phyloP scores from a whole-genome alignment of 1,140 invertebrate species.

The Cyphomyrmex costatus region DNA sequence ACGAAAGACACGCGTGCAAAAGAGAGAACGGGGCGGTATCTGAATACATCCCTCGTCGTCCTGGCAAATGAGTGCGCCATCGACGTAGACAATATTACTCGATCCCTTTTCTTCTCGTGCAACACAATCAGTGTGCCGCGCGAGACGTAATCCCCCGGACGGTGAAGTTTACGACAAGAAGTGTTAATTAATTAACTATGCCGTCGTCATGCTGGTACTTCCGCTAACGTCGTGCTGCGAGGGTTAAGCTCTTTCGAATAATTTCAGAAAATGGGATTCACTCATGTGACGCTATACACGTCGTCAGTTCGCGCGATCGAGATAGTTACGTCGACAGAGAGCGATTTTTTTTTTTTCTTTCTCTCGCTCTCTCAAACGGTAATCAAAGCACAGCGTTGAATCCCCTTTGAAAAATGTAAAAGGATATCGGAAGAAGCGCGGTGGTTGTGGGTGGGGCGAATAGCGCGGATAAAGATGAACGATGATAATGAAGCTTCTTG shows the following conservation, averaged over 20 bases:
- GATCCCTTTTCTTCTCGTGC: slow-evolving; percentile 34
- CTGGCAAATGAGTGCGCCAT: slow-evolving; percentile 39
- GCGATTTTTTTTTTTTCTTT: background rate
- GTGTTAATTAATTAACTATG: slow-evolving; percentile 60
- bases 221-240: slow-evolving; percentile 2
- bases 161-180: slow-evolving; percentile 41
- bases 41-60: slow-evolving; percentile 7
- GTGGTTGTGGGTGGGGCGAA: background rate
- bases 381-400: slow-evolving; percentile 66
- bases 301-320: background rate
- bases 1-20: slow-evolving; percentile 30
- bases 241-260: slow-evolving; percentile 34
- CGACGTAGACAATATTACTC: slow-evolving; percentile 38
- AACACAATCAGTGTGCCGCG: slow-evolving; percentile 34
- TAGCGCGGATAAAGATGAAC: slow-evolving; percentile 48
- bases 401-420: slow-evolving; percentile 57
- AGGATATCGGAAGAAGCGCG: slow-evolving; percentile 25
- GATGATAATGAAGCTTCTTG: slow-evolving; percentile 53
- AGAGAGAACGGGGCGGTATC: slow-evolving; percentile 11
- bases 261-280: slow-evolving; percentile 33
- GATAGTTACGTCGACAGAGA: slow-evolving; percentile 20
- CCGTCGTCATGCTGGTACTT: slow-evolving; percentile 19
- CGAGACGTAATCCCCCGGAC: slow-evolving; percentile 29
- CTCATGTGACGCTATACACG: background rate
- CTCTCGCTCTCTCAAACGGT: slow-evolving; percentile 30